Evolutionary conservation across 2,113 vertebrate genomes (phyloP), one percentile per base, ranked within the genome.

Genomic region (Anhinga anhinga): DNA sequence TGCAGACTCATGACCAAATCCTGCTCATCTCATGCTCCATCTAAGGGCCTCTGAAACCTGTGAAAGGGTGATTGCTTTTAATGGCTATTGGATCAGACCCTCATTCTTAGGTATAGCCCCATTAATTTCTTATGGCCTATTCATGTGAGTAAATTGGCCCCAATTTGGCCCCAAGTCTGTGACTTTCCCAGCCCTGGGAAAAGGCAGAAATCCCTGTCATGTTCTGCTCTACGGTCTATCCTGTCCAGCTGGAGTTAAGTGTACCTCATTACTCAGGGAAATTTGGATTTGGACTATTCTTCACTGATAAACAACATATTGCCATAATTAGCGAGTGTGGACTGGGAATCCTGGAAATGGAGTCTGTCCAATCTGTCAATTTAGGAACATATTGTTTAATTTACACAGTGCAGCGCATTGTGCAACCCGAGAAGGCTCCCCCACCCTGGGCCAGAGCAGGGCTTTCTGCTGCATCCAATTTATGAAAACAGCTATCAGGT

Each of bases 281-380:
- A 97, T 95, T 92, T 95, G 94, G 93, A 97, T 95, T 72, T 90
- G 95, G 86, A 91, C 95, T 94, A 77, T 86, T 91, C 88, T 88
- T 96, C 90, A n/a, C 72, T 96, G 93, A 93, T 95, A 97, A 93
- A 94, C 93, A 96, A 96, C 97, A 97, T 95, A 88, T 95, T 97
- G 97, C 92, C 91, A 92, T 97, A 96, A 97, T 97, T 96, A 97
- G 91, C 36, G 36, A 76, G 55, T 76, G 91, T 86, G 88, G 94
- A 95, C 82, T 96, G 96, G 91, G 96, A 96, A 91, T 93, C 94
- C 74, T 96, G 91, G 93, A 94, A 90, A 96, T 94, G 95, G 95
- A 95, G 53, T 21, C 74, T 38, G 50, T 95, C 92, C 95, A 94
- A 94, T 88, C 92, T 94, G 94, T 95, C 96, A 81, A 0, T 92